A percentile compares a stretch with the other conserved stretches of the same genome.
These are phyloP conservation scores for Gnathonemus longibarbis DNA, from an alignment of 2,113 vertebrate genomes.

Conservation along the genomic window DNA sequence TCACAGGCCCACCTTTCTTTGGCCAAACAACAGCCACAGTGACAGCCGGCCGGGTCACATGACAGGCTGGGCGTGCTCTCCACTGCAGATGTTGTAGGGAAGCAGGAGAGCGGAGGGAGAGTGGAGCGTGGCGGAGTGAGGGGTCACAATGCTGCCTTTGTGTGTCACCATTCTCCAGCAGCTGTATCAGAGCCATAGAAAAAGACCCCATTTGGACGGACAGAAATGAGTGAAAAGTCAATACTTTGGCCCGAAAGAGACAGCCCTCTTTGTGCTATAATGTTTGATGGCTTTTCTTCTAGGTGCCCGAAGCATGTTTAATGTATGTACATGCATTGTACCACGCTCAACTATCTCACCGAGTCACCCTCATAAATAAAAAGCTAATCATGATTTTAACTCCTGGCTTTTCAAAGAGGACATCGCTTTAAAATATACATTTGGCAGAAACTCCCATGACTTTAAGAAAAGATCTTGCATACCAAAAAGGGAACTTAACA, in stretches of 20 bases:
- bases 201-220: constrained; percentile 16
- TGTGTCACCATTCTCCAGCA: constrained; percentile 27
- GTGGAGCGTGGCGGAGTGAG: constrained; percentile 15
- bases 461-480: background rate
- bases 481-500: background rate
- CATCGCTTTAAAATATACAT: background rate
- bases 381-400: background rate
- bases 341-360: constrained; percentile 1
- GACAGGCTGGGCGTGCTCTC: constrained; percentile 33
- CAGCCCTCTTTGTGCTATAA: constrained; percentile 11
- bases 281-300: constrained; percentile 13
- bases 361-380: constrained; percentile 8
- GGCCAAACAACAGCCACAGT: constrained; percentile 44
- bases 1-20: constrained; percentile 10
- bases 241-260: constrained; percentile 20
- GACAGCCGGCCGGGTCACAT: constrained; percentile 47
- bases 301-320: background rate
- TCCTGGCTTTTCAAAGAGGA: constrained; percentile 4
- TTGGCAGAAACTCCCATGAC: constrained; percentile 2
- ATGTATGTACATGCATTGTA: constrained; percentile 5
- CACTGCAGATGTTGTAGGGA: constrained; percentile 42
- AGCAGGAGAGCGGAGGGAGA: constrained; percentile 25
- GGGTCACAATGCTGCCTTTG: constrained; percentile 38
- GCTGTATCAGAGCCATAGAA: constrained; percentile 26
- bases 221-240: constrained; percentile 31